phyloP scores from a whole-genome alignment of 2,113 vertebrate species.

The Mixornis gularis region DNA sequence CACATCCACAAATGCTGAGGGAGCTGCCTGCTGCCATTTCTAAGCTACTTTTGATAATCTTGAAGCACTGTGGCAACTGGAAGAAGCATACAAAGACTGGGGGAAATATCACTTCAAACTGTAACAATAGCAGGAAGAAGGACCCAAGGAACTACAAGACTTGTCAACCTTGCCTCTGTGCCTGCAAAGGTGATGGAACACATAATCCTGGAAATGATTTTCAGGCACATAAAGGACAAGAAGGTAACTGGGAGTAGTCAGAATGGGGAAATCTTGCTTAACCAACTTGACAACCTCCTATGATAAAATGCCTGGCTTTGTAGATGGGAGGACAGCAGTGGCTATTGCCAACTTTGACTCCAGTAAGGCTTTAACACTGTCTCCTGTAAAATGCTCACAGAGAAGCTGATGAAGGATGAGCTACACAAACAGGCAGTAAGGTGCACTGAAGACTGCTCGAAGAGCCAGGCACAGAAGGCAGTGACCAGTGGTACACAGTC shows the following conservation, averaged over 20 bases:
- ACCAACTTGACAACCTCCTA: not conserved
- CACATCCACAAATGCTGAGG: not conserved
- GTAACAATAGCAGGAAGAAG: not conserved
- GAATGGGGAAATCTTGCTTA: not conserved
- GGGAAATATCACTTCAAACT: not conserved
- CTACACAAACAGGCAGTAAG: not conserved
- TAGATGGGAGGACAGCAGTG: not conserved
- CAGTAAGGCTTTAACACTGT: not conserved
- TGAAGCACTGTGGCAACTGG: not conserved
- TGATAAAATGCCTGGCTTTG: not conserved
- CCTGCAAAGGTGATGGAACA: not conserved
- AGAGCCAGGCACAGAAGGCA: not conserved
- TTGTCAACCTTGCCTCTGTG: not conserved
- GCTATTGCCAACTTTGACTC: not conserved
- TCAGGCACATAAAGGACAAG: not conserved
- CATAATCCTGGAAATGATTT: not conserved
- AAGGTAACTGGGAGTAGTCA: not conserved
- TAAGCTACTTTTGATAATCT: not conserved
- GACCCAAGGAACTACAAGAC: not conserved
- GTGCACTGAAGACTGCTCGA: not conserved
- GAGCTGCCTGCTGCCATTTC: not conserved
- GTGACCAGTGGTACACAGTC: not conserved
- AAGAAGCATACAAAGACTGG: not conserved
- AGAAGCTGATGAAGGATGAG: not conserved
- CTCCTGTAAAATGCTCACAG: not conserved